phyloP scores from a whole-genome alignment of 2,113 vertebrate genomes.

The Sclerurus mexicanus region DNA sequence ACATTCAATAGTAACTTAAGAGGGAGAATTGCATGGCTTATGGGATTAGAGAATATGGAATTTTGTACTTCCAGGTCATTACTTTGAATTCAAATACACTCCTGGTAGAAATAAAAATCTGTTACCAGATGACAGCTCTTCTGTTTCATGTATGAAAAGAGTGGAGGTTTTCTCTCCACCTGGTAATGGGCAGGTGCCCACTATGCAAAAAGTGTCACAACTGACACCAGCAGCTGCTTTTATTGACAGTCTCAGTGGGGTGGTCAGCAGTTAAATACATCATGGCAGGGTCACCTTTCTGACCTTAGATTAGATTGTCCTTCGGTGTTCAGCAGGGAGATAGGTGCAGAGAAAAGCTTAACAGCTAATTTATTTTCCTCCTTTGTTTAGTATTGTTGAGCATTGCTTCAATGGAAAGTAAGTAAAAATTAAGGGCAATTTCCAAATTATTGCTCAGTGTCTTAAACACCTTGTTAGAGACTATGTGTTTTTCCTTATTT shows the following conservation, averaged over 20 bases:
- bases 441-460: background rate
- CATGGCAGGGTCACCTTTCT: background rate
- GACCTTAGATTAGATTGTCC: background rate
- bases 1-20: conserved; percentile 28
- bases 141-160: background rate
- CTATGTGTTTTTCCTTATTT: background rate
- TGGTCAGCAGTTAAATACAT: background rate
- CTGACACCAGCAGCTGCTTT: background rate
- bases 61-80: conserved; percentile 49
- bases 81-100: conserved; percentile 37
- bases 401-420: background rate
- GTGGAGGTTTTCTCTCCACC: conserved; percentile 3
- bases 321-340: background rate
- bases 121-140: conserved; percentile 41
- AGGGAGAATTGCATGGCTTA: background rate
- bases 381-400: background rate
- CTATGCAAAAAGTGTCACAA: background rate
- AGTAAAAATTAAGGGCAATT: background rate
- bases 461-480: background rate
- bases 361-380: background rate
- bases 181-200: conserved; percentile 12
- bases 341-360: background rate
- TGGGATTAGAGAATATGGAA: conserved; percentile 49
- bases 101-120: conserved; percentile 44
- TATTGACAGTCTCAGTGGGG: background rate